Evolutionary conservation across 2,797 vertebrate species (phyloP).

Genomic region (Diplodus puntazzo): DNA sequence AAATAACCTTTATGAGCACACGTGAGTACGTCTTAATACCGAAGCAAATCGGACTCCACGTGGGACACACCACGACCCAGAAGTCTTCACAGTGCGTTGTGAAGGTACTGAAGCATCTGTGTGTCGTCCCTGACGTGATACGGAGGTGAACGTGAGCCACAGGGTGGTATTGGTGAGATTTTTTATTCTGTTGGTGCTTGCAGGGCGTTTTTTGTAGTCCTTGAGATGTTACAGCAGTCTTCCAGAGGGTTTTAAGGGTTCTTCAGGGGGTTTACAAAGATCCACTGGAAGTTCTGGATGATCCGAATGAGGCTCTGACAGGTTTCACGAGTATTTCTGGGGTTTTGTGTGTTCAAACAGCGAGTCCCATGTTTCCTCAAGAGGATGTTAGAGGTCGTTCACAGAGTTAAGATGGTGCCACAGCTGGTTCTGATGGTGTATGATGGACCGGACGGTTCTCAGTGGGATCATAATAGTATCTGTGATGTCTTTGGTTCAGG

Average conservation of each 20-base stretch:
- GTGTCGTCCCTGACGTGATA: neutral
- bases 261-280: neutral
- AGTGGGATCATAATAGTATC: too few species aligned
- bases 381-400: neutral
- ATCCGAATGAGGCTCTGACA: neutral
- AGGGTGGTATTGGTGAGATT: too few species aligned
- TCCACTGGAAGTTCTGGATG: neutral
- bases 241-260: neutral
- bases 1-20: too few species aligned
- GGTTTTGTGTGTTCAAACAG: neutral
- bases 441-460: neutral
- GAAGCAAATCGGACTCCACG: too few species aligned
- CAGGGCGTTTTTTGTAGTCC: neutral
- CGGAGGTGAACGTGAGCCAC: neutral
- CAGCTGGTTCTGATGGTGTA: neutral
- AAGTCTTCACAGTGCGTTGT: neutral
- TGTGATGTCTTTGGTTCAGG: neutral
- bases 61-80: neutral
- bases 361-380: neutral
- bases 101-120: neutral
- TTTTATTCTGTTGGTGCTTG: neutral
- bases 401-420: neutral
- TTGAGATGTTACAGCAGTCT: neutral
- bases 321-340: too few species aligned
- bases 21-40: too few species aligned